These are phyloP conservation scores for Myopa testacea DNA, from an alignment of 2,888 invertebrate species.

Conservation along the genomic window DNA sequence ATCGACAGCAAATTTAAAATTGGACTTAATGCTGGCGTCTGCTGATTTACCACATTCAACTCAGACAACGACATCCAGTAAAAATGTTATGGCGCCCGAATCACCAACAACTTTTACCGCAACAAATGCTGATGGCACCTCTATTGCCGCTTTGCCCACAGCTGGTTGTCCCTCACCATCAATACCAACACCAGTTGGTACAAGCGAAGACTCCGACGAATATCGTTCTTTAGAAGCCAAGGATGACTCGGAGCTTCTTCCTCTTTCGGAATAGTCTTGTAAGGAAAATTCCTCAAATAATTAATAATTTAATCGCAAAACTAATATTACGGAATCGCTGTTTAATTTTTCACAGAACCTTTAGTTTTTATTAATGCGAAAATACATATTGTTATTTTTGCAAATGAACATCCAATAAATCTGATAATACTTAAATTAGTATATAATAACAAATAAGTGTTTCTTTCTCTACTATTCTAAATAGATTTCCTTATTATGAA, in stretches of 20 bases:
- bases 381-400: too few relatives aligned
- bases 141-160: slow-evolving; percentile 39
- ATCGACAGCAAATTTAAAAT: slow-evolving; percentile 55
- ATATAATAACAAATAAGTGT: too few relatives aligned
- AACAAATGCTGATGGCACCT: slow-evolving; percentile 32
- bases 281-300: slow-evolving; percentile 11
- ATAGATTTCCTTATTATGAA: too few relatives aligned
- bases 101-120: slow-evolving; percentile 21
- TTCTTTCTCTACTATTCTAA: too few relatives aligned
- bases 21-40: slow-evolving; percentile 63
- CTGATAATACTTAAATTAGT: too few relatives aligned
- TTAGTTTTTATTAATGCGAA: too few relatives aligned
- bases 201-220: slow-evolving; percentile 67
- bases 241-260: slow-evolving; percentile 63
- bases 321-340: too few relatives aligned
- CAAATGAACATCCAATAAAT: too few relatives aligned
- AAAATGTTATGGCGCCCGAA: slow-evolving; percentile 44
- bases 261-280: slow-evolving; percentile 59
- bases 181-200: slow-evolving; percentile 49
- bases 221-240: slow-evolving; percentile 68
- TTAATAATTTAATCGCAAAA: neutral
- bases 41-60: slow-evolving; percentile 55
- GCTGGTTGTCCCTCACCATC: slow-evolving; percentile 47
- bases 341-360: too few relatives aligned
- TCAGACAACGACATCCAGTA: slow-evolving; percentile 45